phyloP scores from a whole-genome alignment of 2,797 vertebrate genomes.

The Harpagifer antarcticus region DNA sequence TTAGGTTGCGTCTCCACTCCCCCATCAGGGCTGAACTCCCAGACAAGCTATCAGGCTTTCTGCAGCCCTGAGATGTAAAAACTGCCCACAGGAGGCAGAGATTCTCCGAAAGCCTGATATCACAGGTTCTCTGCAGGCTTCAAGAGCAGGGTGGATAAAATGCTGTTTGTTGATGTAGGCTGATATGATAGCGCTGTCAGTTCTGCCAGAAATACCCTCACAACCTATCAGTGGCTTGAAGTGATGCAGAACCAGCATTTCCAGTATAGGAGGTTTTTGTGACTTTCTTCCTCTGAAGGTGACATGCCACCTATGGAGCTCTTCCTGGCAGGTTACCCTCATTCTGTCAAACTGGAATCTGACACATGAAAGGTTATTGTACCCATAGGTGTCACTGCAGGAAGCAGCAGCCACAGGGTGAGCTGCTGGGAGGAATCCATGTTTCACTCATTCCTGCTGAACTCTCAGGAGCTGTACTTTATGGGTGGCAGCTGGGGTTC shows the following conservation, averaged over 20 bases:
- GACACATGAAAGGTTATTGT: constrained; percentile 18
- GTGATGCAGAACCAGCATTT: constrained; percentile 7
- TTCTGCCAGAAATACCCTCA: constrained; percentile 7
- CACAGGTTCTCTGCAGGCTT: constrained; percentile 25
- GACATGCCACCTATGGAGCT: constrained; percentile 11
- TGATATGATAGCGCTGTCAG: constrained; percentile 14
- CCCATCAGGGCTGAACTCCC: constrained; percentile 8
- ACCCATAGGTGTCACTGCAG: not conserved
- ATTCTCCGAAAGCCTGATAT: constrained; percentile 19
- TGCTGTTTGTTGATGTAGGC: constrained; percentile 21
- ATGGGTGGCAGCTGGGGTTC: not conserved
- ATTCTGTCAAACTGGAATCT: constrained; percentile 8
- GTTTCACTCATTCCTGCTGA: constrained; percentile 13
- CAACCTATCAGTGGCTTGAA: constrained; percentile 5
- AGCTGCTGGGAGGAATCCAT: not conserved
- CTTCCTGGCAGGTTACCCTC: constrained; percentile 13
- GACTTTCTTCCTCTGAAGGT: constrained; percentile 18
- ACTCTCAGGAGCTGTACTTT: not conserved
- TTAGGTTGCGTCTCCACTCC: constrained; percentile 31
- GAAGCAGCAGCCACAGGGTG: not conserved
- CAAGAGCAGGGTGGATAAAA: constrained; percentile 18
- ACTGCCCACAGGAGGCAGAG: constrained; percentile 25
- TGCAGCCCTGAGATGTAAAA: constrained; percentile 35
- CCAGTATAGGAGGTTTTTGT: not conserved
- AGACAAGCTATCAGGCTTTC: constrained; percentile 32